These are phyloP conservation scores for Acridotheres tristis DNA, from an alignment of 2,797 vertebrate species.

Conservation along the genomic window DNA sequence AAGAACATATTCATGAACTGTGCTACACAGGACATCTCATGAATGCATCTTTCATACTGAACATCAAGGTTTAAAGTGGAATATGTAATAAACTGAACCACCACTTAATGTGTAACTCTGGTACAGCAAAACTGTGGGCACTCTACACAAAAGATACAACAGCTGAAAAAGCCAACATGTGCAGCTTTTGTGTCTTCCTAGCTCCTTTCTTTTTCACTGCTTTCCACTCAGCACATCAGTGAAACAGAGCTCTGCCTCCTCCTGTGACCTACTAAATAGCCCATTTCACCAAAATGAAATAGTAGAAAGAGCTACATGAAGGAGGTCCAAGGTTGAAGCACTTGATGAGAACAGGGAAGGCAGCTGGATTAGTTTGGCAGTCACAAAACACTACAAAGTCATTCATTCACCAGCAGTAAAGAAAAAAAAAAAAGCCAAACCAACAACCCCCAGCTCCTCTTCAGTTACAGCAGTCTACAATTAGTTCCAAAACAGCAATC, in stretches of 20 bases:
- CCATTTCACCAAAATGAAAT: constrained; percentile 55
- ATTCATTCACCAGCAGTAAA: neutral
- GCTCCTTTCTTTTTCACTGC: neutral
- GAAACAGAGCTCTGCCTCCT: constrained; percentile 28
- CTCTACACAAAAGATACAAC: neutral
- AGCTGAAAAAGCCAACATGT: neutral
- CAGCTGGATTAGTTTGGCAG: constrained; percentile 16
- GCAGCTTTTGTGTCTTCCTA: neutral
- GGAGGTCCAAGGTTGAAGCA: constrained; percentile 33
- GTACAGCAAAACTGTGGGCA: neutral
- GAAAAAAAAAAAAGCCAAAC: neutral
- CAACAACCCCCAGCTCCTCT: neutral
- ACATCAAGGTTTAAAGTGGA: neutral
- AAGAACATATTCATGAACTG: neutral
- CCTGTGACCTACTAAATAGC: constrained; percentile 30
- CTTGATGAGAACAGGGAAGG: constrained; percentile 17
- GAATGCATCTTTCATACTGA: neutral
- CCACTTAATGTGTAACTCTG: neutral
- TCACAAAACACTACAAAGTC: neutral
- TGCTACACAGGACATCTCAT: neutral
- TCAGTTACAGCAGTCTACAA: neutral
- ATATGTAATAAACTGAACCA: neutral
- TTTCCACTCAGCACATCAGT: neutral
- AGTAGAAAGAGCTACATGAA: constrained; percentile 25
- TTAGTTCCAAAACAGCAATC: neutral